phyloP scores from a whole-genome alignment of 1,140 invertebrate species.

The Artemia franciscana region DNA sequence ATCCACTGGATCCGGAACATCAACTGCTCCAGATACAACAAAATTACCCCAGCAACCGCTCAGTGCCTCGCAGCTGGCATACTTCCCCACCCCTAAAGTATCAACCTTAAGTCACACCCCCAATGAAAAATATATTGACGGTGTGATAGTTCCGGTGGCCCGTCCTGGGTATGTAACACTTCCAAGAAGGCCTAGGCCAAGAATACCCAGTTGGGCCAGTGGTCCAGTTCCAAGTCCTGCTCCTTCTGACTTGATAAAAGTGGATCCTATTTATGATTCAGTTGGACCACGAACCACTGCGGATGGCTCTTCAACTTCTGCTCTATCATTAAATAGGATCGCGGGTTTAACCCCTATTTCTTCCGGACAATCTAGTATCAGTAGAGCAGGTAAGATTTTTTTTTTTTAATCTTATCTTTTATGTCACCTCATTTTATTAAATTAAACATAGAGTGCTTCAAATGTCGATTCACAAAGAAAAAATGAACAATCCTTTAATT shows the following conservation, averaged over 20 bases:
- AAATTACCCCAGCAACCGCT: conserved; percentile 1
- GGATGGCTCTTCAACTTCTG: conserved; percentile 43
- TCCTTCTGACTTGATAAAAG: background rate
- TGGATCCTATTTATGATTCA: conserved; percentile 61
- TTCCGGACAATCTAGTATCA: too few relatives aligned
- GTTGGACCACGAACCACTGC: conserved; percentile 68
- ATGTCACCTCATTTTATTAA: too few relatives aligned
- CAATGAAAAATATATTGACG: background rate
- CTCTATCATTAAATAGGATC: conserved; percentile 33
- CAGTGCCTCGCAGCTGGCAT: conserved; percentile 4
- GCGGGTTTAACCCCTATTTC: conserved; percentile 10
- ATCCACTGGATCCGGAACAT: conserved; percentile 7
- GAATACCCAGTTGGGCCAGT: conserved; percentile 36
- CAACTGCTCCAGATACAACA: conserved; percentile 7
- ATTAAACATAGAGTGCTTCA: too few relatives aligned
- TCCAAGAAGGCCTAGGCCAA: conserved; percentile 44
- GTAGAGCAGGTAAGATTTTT: too few relatives aligned
- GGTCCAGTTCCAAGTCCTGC: conserved; percentile 6
- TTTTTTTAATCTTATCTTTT: too few relatives aligned
- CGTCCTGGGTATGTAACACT: conserved; percentile 24
- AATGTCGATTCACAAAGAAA: too few relatives aligned
- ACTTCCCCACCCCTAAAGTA: conserved; percentile 1
- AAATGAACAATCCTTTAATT: too few relatives aligned
- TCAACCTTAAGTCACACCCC: conserved; percentile 5
- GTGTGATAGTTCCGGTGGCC: conserved; percentile 4